phyloP scores from a whole-genome alignment of 2,888 invertebrate genomes.

The Muscina levida region DNA sequence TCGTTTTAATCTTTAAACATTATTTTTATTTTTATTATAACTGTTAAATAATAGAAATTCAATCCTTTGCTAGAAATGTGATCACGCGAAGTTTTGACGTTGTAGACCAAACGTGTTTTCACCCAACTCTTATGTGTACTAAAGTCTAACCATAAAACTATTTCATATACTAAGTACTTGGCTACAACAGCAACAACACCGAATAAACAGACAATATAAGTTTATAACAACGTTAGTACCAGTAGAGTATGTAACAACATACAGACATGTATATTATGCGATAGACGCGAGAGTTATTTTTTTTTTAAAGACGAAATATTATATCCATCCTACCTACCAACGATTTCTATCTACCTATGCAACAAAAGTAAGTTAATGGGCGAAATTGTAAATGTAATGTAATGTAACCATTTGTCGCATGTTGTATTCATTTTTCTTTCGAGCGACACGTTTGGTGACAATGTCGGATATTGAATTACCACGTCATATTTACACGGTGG shows the following conservation, averaged over 20 bases:
- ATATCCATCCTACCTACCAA: no score
- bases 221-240: no score
- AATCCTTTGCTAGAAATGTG: conserved; percentile 47
- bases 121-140: no score
- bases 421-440: conserved; percentile 7
- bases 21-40: conserved; percentile 31
- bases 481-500: background rate
- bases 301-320: background rate
- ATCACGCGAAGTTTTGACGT: conserved; percentile 54
- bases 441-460: background rate
- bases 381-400: conserved; percentile 15
- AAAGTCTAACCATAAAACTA: no score
- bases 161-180: no score
- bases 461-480: conserved; percentile 27
- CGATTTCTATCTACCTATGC: background rate
- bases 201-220: no score
- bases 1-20: no score
- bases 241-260: no score
- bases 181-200: no score
- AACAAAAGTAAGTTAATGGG: conserved; percentile 33
- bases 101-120: conserved; percentile 9
- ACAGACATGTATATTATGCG: no score
- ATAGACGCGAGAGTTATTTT: no score
- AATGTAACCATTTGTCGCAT: conserved; percentile 13
- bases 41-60: conserved; percentile 55